Percentiles rank a stretch among this genome's conserved stretches.
Conservation (phyloP, 2,888 invertebrate genomes). For the Papilio demoleus region DNA sequence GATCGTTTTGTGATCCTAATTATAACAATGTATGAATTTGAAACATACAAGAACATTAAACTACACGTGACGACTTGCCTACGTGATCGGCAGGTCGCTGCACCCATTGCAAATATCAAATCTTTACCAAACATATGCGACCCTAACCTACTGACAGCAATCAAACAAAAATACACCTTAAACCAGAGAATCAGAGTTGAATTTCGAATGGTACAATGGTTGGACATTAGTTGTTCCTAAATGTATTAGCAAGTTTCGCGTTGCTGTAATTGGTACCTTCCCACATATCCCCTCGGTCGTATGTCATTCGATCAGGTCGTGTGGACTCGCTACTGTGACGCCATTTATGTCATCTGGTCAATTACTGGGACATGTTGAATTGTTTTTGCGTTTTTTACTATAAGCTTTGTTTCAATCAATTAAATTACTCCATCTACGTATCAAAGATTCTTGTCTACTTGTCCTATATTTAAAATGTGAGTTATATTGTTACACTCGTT, state of each 20-base stretch:
- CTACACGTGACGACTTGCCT: conserved; percentile 45
- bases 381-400: neutral
- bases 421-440: neutral
- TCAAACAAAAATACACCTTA: conserved; percentile 42
- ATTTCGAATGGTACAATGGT: conserved; percentile 25
- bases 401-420: neutral
- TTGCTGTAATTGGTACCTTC: conserved; percentile 67
- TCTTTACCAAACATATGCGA: conserved; percentile 40
- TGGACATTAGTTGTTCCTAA: conserved; percentile 43
- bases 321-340: conserved; percentile 4
- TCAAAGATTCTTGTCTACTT: neutral
- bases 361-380: conserved; percentile 25
- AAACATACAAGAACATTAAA: conserved; percentile 1
- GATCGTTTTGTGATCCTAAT: neutral
- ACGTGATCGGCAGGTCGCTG: conserved; percentile 64
- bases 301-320: conserved; percentile 56
- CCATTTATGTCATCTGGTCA: conserved; percentile 39
- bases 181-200: rapidly evolving
- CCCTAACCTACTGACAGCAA: conserved; percentile 34
- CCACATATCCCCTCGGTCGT: conserved; percentile 60
- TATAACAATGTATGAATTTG: neutral
- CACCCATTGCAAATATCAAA: conserved; percentile 69
- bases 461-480: too few species aligned
- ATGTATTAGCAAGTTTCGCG: conserved; percentile 49
- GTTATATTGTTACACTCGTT: too few species aligned